Base-by-base conservation (phyloP, 2,888 invertebrate species). In the Leucoma salicis region DNA sequence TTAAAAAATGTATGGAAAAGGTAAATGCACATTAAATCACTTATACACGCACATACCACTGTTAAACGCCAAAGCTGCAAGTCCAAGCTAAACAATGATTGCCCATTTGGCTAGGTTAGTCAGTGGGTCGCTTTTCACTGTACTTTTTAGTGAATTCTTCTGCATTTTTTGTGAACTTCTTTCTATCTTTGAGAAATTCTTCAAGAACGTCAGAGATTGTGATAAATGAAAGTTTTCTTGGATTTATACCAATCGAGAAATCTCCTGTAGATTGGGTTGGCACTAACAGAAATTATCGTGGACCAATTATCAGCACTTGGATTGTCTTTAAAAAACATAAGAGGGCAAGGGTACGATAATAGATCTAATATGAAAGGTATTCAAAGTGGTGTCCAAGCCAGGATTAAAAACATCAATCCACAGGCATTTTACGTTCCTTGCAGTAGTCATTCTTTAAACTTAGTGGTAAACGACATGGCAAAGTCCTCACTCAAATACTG, bases 121-220 rank as follows among this genome's bases (percentile, higher is more conserved):
- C 95, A 25, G 94, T 91, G 70, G 97, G 98, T 91, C 99, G 94
- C 81, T 98, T 99, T 91, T 99, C 99, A 82, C 97, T 96, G 90
- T 97, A 94, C 89, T 99, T 99, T 91, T 98, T 97, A 69, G 99
- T 99, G 82, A 95, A 97, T 67, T 99, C 99, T 80, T 99, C 99
- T 31, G 99, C 99, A 89, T 98, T 98, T 90, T 99, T 99, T 70
- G 96, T 91, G 85, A 99, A 99, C 87, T 98, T 99, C 92, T 98
- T 99, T 78, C 94, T 94, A 86, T 99, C 99, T 86, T 97, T 98
- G 39, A 96, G 92, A 28, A 28, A 13, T 12, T 12, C 7, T 12
- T 12, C 6, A 4, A 28, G 10, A 13, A 4, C 10, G 10, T 12
- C 3, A 28, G 10, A 1, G 28, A 28, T 8, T 13, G 28, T 12